Percentiles rank a stretch among this genome's conserved stretches.
These are phyloP conservation scores for Pristionchus entomophagus DNA, from an alignment of 2,888 invertebrate species.

Conservation along the genomic window DNA sequence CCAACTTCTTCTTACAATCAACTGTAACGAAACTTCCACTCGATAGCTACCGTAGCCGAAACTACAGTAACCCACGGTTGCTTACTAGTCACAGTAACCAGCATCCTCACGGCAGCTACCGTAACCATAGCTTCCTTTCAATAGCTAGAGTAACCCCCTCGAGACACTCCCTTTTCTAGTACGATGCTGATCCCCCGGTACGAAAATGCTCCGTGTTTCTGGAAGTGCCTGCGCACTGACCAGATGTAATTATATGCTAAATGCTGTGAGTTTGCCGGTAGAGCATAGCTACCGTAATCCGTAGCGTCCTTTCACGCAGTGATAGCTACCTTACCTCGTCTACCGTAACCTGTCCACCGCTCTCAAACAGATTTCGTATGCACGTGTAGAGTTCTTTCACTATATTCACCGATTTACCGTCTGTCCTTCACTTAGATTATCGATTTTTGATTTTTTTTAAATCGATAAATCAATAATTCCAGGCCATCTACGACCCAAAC, in stretches of 20 bases:
- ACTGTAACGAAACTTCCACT: too few relatives aligned
- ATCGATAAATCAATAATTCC: slow-evolving; percentile 33
- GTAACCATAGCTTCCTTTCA: background rate
- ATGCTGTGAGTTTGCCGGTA: slow-evolving; percentile 16
- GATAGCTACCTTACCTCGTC: too few relatives aligned
- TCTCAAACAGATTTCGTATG: too few relatives aligned
- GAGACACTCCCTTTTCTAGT: slow-evolving; percentile 3
- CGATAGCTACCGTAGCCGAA: too few relatives aligned
- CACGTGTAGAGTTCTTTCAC: too few relatives aligned
- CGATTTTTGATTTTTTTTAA: too few relatives aligned
- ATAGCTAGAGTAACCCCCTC: too few relatives aligned
- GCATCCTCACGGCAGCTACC: background rate
- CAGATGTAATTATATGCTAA: background rate
- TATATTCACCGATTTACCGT: too few relatives aligned
- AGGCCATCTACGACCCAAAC: slow-evolving; percentile 42
- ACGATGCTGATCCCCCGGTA: background rate
- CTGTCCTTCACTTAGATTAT: slow-evolving; percentile 26
- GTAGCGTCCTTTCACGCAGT: background rate
- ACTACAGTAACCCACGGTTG: too few relatives aligned
- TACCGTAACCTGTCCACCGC: too few relatives aligned
- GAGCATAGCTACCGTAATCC: background rate
- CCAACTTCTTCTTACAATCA: too few relatives aligned
- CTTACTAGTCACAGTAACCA: background rate
- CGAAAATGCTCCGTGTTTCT: slow-evolving; percentile 27
- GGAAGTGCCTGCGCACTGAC: slow-evolving; percentile 25